phyloP scores from a whole-genome alignment of 1,140 invertebrate species.

The Adelges cooleyi region DNA sequence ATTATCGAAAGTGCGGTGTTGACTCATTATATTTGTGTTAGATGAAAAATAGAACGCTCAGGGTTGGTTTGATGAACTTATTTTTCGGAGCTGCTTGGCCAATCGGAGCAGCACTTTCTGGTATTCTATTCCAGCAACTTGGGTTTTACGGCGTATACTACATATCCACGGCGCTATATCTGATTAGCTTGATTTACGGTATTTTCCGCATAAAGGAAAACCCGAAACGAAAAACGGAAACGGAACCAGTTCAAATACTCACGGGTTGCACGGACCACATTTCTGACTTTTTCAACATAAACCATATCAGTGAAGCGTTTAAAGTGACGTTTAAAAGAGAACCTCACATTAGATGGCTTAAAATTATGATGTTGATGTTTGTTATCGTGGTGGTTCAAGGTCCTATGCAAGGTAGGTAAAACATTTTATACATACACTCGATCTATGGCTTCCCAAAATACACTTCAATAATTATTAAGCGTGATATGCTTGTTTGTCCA shows the following conservation, averaged over 20 bases:
- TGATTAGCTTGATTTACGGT: constrained; percentile 60
- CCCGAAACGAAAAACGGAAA: neutral
- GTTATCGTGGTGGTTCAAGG: constrained; percentile 72
- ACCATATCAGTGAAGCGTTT: constrained; percentile 60
- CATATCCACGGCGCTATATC: constrained; percentile 56
- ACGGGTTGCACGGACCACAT: constrained; percentile 33
- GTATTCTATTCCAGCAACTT: constrained; percentile 47
- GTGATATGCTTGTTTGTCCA: too few relatives aligned
- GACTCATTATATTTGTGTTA: neutral
- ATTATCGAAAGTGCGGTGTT: too few relatives aligned
- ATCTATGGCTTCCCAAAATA: too few relatives aligned
- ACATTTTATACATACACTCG: too few relatives aligned
- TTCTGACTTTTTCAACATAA: constrained; percentile 56
- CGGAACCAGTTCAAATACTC: too few relatives aligned
- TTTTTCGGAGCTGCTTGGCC: constrained; percentile 68
- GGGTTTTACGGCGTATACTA: constrained; percentile 69
- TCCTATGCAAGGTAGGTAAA: constrained; percentile 63
- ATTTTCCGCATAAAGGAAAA: constrained; percentile 50
- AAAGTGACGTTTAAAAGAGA: constrained; percentile 61
- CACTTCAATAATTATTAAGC: too few relatives aligned
- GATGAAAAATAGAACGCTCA: constrained; percentile 61
- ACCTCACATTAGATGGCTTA: constrained; percentile 52
- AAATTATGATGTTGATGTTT: constrained; percentile 61
- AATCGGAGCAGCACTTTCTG: constrained; percentile 39
- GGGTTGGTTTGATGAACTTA: constrained; percentile 72